phyloP scores from a whole-genome alignment of 2,797 vertebrate genomes.

The Kryptolebias ocellatus region DNA sequence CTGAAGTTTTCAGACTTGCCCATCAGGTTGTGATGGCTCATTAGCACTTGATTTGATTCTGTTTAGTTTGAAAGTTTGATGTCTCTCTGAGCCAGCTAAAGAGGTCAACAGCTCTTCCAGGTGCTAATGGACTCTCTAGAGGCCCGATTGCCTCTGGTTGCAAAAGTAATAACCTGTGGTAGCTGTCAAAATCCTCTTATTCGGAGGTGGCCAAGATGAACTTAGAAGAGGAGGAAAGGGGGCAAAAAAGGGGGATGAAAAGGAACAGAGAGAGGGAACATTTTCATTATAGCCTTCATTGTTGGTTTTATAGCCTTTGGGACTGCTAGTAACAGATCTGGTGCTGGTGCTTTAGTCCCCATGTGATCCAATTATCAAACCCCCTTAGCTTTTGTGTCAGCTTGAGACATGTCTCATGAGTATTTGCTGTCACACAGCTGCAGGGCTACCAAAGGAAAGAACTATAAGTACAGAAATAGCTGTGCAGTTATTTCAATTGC shows the following conservation, averaged over 20 bases:
- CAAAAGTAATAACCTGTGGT: conserved; percentile 78
- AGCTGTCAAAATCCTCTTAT: conserved; percentile 67
- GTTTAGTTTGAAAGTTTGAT: conserved; percentile 47
- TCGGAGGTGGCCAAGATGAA: conserved; percentile 47
- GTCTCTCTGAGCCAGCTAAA: conserved; percentile 36
- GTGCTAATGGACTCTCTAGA: conserved; percentile 76
- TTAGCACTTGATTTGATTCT: conserved; percentile 31
- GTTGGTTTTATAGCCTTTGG: conserved; percentile 64
- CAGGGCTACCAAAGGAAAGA: conserved; percentile 25
- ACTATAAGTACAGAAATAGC: conserved; percentile 18
- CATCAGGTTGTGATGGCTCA: conserved; percentile 50
- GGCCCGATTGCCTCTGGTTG: conserved; percentile 68
- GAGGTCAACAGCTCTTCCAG: conserved; percentile 62
- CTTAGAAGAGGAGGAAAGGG: conserved; percentile 44
- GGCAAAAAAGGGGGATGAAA: conserved; percentile 12
- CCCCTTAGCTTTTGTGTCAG: conserved; percentile 49
- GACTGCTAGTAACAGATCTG: conserved; percentile 59
- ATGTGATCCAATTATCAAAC: conserved; percentile 72
- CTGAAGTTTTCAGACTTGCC: conserved; percentile 30
- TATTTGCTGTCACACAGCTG: conserved; percentile 42
- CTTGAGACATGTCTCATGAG: conserved; percentile 45
- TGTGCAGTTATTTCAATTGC: conserved; percentile 17
- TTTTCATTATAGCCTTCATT: conserved; percentile 68
- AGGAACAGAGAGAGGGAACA: conserved; percentile 37
- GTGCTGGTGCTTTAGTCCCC: conserved; percentile 39